phyloP scores from a whole-genome alignment of 2,888 invertebrate genomes.

The Cheilosia soror region DNA sequence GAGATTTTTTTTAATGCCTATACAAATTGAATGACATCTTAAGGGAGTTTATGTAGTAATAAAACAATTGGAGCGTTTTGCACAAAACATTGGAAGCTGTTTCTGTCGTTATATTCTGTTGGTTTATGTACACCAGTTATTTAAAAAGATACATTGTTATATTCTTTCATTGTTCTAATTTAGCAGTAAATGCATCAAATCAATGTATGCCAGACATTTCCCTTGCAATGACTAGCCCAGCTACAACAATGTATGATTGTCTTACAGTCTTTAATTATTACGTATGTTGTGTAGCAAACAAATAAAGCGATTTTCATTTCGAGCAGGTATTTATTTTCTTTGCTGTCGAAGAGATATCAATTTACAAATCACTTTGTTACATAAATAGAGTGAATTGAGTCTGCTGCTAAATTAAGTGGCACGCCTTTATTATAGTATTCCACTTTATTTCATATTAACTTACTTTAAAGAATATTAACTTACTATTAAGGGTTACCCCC shows the following conservation, averaged over 20 bases:
- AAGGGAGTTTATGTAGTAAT: too few relatives aligned
- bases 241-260: not conserved
- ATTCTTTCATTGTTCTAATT: not conserved
- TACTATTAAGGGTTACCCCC: not conserved
- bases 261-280: conserved; percentile 3
- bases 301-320: not conserved
- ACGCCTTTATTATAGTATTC: conserved; percentile 9
- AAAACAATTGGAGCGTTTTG: too few relatives aligned
- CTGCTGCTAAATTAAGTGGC: not conserved
- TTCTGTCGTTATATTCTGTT: too few relatives aligned
- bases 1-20: too few relatives aligned
- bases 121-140: not conserved
- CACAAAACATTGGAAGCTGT: too few relatives aligned
- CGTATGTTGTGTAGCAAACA: not conserved
- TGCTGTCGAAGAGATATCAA: conserved; percentile 4
- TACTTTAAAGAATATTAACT: too few relatives aligned
- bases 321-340: not conserved
- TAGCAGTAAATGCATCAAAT: not conserved
- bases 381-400: not conserved
- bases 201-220: too few relatives aligned
- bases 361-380: conserved; percentile 13
- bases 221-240: not conserved
- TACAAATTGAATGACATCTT: too few relatives aligned
- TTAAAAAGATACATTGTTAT: not conserved
- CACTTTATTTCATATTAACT: not conserved